phyloP scores from a whole-genome alignment of 2,113 vertebrate genomes.

The Tachuris rubrigastra region DNA sequence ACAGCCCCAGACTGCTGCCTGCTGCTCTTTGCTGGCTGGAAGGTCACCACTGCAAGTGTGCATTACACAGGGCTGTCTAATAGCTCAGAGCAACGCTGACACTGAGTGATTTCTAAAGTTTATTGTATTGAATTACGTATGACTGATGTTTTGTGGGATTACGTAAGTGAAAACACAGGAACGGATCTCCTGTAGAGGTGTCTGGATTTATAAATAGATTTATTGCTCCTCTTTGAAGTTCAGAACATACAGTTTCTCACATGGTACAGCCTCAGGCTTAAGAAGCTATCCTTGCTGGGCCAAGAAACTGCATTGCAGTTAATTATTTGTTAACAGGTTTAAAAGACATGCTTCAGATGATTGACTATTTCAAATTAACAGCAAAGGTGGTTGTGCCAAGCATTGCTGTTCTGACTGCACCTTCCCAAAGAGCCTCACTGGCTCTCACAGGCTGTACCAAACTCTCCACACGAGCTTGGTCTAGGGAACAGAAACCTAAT shows the following conservation, averaged over 20 bases:
- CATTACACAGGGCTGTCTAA: not conserved
- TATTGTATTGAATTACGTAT: not conserved
- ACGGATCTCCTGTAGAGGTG: slow-evolving; percentile 1
- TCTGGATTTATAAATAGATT: slow-evolving; percentile 36
- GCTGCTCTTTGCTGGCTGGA: not conserved
- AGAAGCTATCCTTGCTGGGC: not conserved
- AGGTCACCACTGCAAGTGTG: not conserved
- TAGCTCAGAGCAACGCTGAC: not conserved
- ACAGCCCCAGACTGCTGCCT: not conserved
- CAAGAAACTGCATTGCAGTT: not conserved
- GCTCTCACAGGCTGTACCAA: not conserved
- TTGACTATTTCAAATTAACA: not conserved
- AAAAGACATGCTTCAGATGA: not conserved
- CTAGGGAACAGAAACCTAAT: not conserved
- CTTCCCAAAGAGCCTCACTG: not conserved
- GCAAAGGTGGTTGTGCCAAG: not conserved
- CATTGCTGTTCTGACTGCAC: not conserved
- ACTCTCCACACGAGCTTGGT: not conserved
- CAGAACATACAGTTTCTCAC: not conserved
- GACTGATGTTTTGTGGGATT: not conserved
- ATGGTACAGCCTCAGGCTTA: not conserved
- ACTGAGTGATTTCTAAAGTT: not conserved
- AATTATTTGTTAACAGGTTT: slow-evolving; percentile 36
- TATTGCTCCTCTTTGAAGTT: slow-evolving; percentile 27
- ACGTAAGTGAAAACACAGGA: slow-evolving; percentile 23